Conservation (phyloP, 2,888 invertebrate genomes). For the Zele albiditarsus region DNA sequence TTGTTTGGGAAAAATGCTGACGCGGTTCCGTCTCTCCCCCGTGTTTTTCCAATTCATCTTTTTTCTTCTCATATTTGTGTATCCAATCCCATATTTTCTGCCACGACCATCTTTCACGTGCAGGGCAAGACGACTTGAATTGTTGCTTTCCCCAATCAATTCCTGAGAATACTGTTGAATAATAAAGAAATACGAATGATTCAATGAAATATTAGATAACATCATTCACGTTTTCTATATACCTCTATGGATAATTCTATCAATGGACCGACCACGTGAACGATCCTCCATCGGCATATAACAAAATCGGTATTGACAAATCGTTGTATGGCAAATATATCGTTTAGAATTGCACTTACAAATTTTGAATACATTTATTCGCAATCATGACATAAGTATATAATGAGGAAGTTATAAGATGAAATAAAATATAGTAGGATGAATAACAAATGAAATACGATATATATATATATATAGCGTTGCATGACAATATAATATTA, state of each 20-base stretch:
- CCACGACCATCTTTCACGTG: constrained; percentile 24
- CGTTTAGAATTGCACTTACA: not conserved
- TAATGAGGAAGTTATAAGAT: too few species aligned
- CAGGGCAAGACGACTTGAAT: constrained; percentile 50
- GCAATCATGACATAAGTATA: too few species aligned
- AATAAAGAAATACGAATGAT: not conserved
- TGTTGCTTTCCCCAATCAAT: constrained; percentile 38
- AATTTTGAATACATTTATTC: too few species aligned
- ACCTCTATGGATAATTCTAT: constrained; percentile 8
- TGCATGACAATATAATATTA: too few species aligned
- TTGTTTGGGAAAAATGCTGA: not conserved
- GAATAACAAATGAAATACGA: too few species aligned
- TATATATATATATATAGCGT: too few species aligned
- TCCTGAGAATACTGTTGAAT: constrained; percentile 43
- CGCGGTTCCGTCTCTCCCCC: not conserved
- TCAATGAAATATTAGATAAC: not conserved
- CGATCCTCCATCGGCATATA: not conserved
- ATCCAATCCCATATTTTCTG: not conserved
- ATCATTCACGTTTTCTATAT: not conserved
- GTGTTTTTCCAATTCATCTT: not conserved
- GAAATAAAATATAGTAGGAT: too few species aligned
- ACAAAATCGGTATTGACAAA: not conserved
- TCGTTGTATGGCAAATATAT: not conserved
- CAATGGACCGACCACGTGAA: not conserved
- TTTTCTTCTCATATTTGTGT: not conserved